phyloP scores from a whole-genome alignment of 2,113 vertebrate species.

The Paramormyrops kingsleyae region DNA sequence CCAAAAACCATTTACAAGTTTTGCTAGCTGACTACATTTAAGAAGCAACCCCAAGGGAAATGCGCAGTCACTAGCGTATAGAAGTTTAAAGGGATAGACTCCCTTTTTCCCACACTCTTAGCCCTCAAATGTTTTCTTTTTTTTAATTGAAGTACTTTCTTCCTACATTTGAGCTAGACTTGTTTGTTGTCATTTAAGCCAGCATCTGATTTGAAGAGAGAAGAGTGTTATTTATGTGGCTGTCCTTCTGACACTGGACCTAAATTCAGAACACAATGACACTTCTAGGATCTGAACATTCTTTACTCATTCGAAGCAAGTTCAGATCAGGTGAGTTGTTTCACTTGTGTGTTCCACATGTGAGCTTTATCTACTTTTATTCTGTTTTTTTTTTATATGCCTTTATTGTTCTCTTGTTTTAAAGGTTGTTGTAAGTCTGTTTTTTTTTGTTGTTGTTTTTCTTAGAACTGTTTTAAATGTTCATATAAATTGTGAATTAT shows the following conservation, averaged over 20 bases:
- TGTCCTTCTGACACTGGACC: constrained; percentile 63
- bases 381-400: neutral
- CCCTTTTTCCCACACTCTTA: neutral
- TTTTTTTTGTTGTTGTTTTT: neutral
- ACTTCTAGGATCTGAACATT: constrained; percentile 94
- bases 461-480: neutral
- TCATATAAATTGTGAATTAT: neutral
- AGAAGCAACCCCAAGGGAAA: constrained; percentile 32
- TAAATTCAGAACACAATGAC: constrained; percentile 81
- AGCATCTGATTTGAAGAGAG: constrained; percentile 52
- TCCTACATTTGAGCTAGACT: constrained; percentile 38
- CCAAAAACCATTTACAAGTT: constrained; percentile 59
- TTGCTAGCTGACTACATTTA: constrained; percentile 33
- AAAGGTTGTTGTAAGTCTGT: neutral
- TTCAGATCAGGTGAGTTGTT: constrained; percentile 97
- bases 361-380: neutral
- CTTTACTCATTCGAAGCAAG: constrained; percentile 97
- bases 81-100: constrained; percentile 9
- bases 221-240: constrained; percentile 21
- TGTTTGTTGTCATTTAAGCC: constrained; percentile 50
- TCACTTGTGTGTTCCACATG: neutral
- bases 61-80: constrained; percentile 8
- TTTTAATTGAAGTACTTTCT: constrained; percentile 42
- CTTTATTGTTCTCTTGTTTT: neutral
- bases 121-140: constrained; percentile 6